Conservation (phyloP, 2,797 vertebrate species). For the Sebastes goodei region DNA sequence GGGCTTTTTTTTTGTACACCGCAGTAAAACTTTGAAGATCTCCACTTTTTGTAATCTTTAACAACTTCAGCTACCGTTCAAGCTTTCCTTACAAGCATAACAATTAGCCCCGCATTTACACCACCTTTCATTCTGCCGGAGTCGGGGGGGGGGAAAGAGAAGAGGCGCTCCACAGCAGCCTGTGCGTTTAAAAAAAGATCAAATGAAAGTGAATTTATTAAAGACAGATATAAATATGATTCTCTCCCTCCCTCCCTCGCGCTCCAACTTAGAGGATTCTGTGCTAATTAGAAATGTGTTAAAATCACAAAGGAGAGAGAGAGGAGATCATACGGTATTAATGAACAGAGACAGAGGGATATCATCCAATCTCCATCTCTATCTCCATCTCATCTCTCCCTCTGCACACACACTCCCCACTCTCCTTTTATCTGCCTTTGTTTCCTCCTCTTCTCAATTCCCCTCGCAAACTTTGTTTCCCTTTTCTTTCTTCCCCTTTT, state of each 20-base stretch:
- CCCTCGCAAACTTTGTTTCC: conserved; percentile 55
- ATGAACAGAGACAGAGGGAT: conserved; percentile 82
- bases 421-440: conserved; percentile 66
- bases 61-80: conserved; percentile 35
- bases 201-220: conserved; percentile 81
- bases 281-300: conserved; percentile 83
- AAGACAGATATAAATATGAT: conserved; percentile 80
- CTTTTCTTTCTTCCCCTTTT: conserved; percentile 57
- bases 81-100: conserved; percentile 61
- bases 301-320: conserved; percentile 81
- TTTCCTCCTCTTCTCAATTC: conserved; percentile 44
- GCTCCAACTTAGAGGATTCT: conserved; percentile 71
- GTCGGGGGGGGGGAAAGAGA: conserved; percentile 38
- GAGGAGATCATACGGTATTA: conserved; percentile 81
- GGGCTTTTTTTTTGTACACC: not conserved
- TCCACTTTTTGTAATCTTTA: conserved; percentile 56
- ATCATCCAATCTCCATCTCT: conserved; percentile 75
- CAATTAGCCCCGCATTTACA: conserved; percentile 67
- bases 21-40: conserved; percentile 32
- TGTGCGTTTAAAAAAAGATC: conserved; percentile 76
- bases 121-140: conserved; percentile 56
- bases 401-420: conserved; percentile 37
- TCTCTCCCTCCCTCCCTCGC: conserved; percentile 22
- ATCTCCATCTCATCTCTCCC: conserved; percentile 67
- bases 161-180: conserved; percentile 33